A percentile compares a stretch with the other conserved stretches of the same genome.
These are phyloP conservation scores for Pterocles burchelli DNA, from an alignment of 2,113 vertebrate species.

Conservation along the genomic window DNA sequence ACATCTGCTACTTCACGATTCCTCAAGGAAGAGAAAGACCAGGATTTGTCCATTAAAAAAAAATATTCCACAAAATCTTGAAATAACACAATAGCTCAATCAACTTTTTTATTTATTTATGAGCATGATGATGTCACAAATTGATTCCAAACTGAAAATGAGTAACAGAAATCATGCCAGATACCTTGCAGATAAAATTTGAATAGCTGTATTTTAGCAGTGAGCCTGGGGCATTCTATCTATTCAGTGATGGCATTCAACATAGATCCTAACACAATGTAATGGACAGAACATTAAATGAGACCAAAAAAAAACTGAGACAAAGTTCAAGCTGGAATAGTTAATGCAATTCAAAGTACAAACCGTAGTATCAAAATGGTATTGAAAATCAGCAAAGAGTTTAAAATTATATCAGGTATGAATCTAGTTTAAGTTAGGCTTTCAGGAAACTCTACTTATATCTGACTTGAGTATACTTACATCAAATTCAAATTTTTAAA, in stretches of 20 bases:
- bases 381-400: neutral
- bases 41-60: neutral
- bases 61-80: neutral
- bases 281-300: neutral
- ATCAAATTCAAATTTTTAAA: neutral
- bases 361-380: neutral
- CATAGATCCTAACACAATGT: neutral
- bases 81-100: neutral
- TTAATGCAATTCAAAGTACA: neutral
- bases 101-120: neutral
- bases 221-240: neutral
- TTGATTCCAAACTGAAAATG: neutral
- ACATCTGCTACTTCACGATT: neutral
- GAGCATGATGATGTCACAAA: neutral
- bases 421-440: neutral
- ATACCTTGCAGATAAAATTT: neutral
- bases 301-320: neutral
- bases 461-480: neutral
- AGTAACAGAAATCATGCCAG: neutral
- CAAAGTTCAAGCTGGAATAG: neutral
- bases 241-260: neutral
- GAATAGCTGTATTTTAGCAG: neutral
- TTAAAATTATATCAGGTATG: neutral
- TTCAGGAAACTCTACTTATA: neutral
- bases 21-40: neutral